Conservation (phyloP, 2,888 invertebrate species). For the Plutella xylostella region DNA sequence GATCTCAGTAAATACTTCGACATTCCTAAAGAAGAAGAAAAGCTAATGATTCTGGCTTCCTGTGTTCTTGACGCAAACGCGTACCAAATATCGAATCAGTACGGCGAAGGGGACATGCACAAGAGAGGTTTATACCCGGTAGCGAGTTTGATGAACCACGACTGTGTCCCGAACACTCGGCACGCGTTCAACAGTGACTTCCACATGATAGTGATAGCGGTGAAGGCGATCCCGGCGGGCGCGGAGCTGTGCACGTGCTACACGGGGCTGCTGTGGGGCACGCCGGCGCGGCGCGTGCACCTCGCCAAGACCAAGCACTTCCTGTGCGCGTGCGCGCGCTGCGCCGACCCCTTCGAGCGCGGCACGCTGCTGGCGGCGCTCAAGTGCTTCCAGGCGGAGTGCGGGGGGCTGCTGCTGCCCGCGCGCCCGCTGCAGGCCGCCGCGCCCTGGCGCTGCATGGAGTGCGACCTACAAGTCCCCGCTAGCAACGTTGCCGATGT, state of each 20-base stretch:
- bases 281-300: slow-evolving; percentile 71
- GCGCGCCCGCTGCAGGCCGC: slow-evolving; percentile 62
- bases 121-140: slow-evolving; percentile 76
- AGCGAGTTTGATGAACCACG: slow-evolving; percentile 76
- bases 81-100: slow-evolving; percentile 69
- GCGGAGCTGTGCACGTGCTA: slow-evolving; percentile 76
- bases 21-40: slow-evolving; percentile 65
- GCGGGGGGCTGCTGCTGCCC: slow-evolving; percentile 69
- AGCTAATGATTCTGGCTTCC: slow-evolving; percentile 70
- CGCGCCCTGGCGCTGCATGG: slow-evolving; percentile 71
- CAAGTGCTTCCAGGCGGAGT: slow-evolving; percentile 62
- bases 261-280: slow-evolving; percentile 76
- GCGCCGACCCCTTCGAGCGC: slow-evolving; percentile 75
- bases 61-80: slow-evolving; percentile 76
- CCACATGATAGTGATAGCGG: slow-evolving; percentile 72
- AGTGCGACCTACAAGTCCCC: slow-evolving; percentile 60
- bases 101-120: slow-evolving; percentile 56
- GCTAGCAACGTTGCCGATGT: slow-evolving; percentile 59
- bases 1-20: slow-evolving; percentile 58
- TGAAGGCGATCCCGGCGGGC: slow-evolving; percentile 68
- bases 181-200: slow-evolving; percentile 70
- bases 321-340: slow-evolving; percentile 73
- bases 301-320: slow-evolving; percentile 77
- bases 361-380: slow-evolving; percentile 71
- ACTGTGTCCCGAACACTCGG: slow-evolving; percentile 75